phyloP scores from a whole-genome alignment of 2,797 vertebrate species.

The Odontamblyopus lacepedii region DNA sequence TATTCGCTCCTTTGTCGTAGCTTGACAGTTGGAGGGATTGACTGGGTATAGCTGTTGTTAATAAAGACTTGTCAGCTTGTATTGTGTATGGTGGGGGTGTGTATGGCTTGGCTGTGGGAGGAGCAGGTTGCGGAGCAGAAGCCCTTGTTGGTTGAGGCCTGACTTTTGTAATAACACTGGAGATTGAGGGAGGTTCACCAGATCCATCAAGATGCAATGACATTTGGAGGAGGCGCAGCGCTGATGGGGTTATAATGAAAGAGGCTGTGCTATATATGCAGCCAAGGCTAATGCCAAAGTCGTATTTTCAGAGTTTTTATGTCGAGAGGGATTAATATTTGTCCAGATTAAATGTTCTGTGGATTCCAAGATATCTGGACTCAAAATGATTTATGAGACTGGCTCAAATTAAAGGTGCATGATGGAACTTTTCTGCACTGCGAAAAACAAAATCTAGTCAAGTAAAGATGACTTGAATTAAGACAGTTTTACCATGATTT shows the following conservation, averaged over 20 bases:
- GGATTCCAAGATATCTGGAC: no score
- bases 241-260: conserved; percentile 36
- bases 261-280: conserved; percentile 19
- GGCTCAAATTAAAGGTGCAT: no score
- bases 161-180: conserved; percentile 31
- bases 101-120: background rate
- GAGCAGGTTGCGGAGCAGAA: conserved; percentile 31
- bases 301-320: background rate
- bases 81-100: background rate
- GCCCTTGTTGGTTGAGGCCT: conserved; percentile 26
- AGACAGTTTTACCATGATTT: no score
- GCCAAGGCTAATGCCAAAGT: background rate
- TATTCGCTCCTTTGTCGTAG: background rate
- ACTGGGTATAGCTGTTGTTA: background rate
- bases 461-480: no score
- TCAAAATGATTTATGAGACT: no score
- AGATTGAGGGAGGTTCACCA: conserved; percentile 47
- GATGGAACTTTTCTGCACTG: no score
- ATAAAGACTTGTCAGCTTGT: background rate
- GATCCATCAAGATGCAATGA: conserved; percentile 43
- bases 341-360: no score
- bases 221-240: conserved; percentile 36
- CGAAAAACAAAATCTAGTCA: no score
- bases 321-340: background rate
- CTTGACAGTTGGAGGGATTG: conserved; percentile 1